Percentiles rank a stretch among this genome's conserved stretches.
Conservation (phyloP, 2,888 invertebrate species). For the Gandaritis pyraliata region DNA sequence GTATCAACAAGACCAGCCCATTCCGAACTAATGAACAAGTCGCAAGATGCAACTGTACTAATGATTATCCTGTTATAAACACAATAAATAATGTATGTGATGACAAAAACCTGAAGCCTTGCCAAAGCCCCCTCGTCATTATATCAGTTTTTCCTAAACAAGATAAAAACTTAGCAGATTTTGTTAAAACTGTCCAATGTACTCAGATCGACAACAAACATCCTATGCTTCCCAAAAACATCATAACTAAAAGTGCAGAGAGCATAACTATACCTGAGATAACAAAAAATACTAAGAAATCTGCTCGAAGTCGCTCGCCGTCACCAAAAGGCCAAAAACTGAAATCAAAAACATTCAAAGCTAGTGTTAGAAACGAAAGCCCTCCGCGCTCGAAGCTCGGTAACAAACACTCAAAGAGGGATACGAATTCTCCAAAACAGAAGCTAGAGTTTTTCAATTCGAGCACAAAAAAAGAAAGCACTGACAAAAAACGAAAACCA, state of each 20-base stretch:
- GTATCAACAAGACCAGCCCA: slow-evolving; percentile 14
- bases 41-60: slow-evolving; percentile 54
- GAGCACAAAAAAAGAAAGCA: not conserved
- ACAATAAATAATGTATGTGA: slow-evolving; percentile 34
- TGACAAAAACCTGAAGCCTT: slow-evolving; percentile 41
- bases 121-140: slow-evolving; percentile 65
- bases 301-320: slow-evolving; percentile 17
- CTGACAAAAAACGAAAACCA: not conserved
- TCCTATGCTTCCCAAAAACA: not conserved
- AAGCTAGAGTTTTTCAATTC: slow-evolving; percentile 19
- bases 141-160: slow-evolving; percentile 74
- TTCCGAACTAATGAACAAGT: slow-evolving; percentile 48
- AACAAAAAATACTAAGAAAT: slow-evolving; percentile 30
- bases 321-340: slow-evolving; percentile 30
- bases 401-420: slow-evolving; percentile 11
- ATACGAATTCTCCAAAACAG: slow-evolving; percentile 14
- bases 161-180: slow-evolving; percentile 34
- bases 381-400: slow-evolving; percentile 8
- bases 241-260: not conserved
- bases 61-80: slow-evolving; percentile 25
- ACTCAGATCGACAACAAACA: slow-evolving; percentile 5
- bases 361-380: slow-evolving; percentile 9
- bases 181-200: slow-evolving; percentile 14
- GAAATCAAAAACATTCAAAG: slow-evolving; percentile 18
- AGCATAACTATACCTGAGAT: slow-evolving; percentile 23